These are phyloP conservation scores for Coelopa pilipes DNA, from an alignment of 2,888 invertebrate genomes.

Conservation along the genomic window DNA sequence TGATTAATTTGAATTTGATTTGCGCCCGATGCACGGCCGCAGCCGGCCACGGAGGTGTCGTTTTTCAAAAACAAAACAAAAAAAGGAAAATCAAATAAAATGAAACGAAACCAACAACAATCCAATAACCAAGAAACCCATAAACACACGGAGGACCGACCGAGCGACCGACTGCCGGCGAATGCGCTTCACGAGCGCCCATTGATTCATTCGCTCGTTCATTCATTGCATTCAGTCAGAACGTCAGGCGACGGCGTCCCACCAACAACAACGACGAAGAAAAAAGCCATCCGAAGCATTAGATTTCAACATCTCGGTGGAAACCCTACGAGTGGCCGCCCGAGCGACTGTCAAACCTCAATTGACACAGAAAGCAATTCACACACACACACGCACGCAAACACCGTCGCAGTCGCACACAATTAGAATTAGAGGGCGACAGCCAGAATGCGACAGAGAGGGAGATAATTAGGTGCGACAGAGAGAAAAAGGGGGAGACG, in stretches of 20 bases:
- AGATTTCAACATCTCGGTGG: constrained; percentile 3
- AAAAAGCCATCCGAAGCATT: constrained; percentile 11
- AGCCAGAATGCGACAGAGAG: background rate
- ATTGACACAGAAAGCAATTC: constrained; percentile 4
- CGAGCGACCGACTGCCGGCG: too few species aligned
- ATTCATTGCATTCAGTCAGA: constrained; percentile 20
- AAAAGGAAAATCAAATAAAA: too few species aligned
- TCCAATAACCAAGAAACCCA: too few species aligned
- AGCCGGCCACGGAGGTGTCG: constrained; percentile 25
- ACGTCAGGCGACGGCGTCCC: constrained; percentile 1
- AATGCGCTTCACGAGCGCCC: background rate
- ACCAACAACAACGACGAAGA: background rate
- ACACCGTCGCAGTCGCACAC: background rate
- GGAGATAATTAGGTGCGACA: too few species aligned
- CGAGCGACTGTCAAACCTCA: constrained; percentile 9
- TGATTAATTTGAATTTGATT: constrained; percentile 3
- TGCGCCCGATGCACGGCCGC: background rate
- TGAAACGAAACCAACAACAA: too few species aligned
- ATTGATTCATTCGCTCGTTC: constrained; percentile 13
- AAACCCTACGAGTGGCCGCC: constrained; percentile 21
- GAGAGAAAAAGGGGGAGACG: background rate
- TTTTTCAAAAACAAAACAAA: constrained; percentile 29
- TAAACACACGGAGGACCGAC: background rate
- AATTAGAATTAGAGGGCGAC: background rate
- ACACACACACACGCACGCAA: background rate